phyloP scores from a whole-genome alignment of 2,797 vertebrate genomes.

The Thamnophis elegans region DNA sequence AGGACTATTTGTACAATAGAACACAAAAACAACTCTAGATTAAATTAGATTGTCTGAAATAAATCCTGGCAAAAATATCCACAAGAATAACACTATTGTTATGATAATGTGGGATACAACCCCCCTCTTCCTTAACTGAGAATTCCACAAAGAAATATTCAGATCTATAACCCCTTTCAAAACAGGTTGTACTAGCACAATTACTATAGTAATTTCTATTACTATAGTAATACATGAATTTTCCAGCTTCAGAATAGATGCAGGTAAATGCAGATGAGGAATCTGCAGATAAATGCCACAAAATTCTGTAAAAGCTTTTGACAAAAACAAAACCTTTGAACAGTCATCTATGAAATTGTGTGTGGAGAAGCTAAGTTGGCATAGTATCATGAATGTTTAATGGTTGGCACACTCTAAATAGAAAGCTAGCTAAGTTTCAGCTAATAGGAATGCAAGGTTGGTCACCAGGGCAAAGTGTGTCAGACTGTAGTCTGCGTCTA shows the following conservation, averaged over 20 bases:
- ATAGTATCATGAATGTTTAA: neutral
- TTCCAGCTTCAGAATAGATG: slow-evolving; percentile 11
- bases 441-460: neutral
- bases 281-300: neutral
- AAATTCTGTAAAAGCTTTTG: neutral
- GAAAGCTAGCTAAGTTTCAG: neutral
- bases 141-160: neutral
- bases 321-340: neutral
- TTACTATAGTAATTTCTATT: neutral
- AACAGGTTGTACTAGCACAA: neutral
- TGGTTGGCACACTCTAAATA: neutral
- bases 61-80: neutral
- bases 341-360: slow-evolving; percentile 2
- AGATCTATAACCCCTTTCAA: neutral
- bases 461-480: neutral
- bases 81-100: neutral
- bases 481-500: neutral
- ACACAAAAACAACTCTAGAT: neutral
- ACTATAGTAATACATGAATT: neutral
- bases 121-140: neutral
- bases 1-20: neutral
- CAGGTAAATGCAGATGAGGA: neutral
- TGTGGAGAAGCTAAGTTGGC: slow-evolving; percentile 1
- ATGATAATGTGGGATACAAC: neutral
- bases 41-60: neutral